Conservation (phyloP, 37 sponge, comb jelly and placozoan genomes). For the Lycopodina hypogea region DNA sequence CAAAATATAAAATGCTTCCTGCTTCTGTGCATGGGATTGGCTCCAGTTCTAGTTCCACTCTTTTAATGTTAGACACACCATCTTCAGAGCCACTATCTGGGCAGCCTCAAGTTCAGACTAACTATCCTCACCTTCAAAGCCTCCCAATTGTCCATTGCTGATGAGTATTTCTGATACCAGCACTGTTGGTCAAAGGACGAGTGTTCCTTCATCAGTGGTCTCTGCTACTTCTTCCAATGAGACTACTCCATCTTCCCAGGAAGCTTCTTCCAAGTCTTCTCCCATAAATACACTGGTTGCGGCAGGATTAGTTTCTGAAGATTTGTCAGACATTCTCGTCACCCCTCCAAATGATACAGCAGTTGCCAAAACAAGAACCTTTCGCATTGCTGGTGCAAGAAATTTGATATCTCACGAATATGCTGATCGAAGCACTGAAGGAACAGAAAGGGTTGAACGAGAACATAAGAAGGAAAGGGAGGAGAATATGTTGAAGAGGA, state of each 20-base stretch:
- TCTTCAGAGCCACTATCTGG: too few species aligned
- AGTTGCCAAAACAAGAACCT: neutral
- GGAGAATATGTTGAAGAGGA: neutral
- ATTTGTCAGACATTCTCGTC: conserved; percentile 1
- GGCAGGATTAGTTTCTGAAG: neutral
- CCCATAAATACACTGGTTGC: neutral
- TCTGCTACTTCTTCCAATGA: too few species aligned
- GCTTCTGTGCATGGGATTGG: neutral
- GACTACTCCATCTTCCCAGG: too few species aligned
- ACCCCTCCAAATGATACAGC: neutral
- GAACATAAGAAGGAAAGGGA: too few species aligned
- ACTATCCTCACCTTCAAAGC: too few species aligned
- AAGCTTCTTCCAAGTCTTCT: neutral
- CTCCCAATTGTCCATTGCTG: too few species aligned
- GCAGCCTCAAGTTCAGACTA: too few species aligned
- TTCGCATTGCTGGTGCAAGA: conserved; percentile 6
- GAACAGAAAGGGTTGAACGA: neutral
- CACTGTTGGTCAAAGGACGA: too few species aligned
- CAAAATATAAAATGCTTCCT: neutral
- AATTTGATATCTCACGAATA: conserved; percentile 9
- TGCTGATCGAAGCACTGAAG: neutral
- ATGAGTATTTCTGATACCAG: too few species aligned
- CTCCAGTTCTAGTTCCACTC: neutral
- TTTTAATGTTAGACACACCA: too few species aligned
- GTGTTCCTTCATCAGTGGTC: too few species aligned